phyloP scores from a whole-genome alignment of 2,113 vertebrate genomes.

The Saccopteryx leptura region DNA sequence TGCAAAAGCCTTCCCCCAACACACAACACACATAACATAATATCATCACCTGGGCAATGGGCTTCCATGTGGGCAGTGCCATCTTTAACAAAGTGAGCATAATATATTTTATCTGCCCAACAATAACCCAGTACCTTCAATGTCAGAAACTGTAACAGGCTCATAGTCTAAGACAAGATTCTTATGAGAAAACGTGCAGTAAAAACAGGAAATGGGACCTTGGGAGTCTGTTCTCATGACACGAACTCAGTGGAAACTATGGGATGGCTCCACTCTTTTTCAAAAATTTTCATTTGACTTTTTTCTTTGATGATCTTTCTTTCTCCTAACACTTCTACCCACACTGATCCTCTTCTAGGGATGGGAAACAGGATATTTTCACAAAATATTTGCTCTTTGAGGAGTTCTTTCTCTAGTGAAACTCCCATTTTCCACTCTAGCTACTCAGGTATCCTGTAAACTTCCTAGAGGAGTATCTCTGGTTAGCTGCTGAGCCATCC shows the following conservation, averaged over 20 bases:
- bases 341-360: constrained; percentile 80
- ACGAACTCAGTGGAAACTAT: constrained; percentile 87
- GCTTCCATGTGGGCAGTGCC: no score
- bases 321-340: constrained; percentile 80
- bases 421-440: constrained; percentile 20
- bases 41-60: no score
- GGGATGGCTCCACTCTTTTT: constrained; percentile 84
- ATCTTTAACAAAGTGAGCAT: no score
- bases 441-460: background rate
- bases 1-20: no score
- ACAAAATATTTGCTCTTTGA: constrained; percentile 79
- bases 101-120: no score
- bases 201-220: constrained; percentile 88
- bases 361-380: constrained; percentile 89
- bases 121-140: constrained; percentile 68
- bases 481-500: background rate
- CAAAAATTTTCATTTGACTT: constrained; percentile 82
- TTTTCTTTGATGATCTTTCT: constrained; percentile 88
- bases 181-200: constrained; percentile 89
- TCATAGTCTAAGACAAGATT: constrained; percentile 76
- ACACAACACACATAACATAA: no score
- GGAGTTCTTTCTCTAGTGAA: constrained; percentile 77
- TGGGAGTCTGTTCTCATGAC: constrained; percentile 87
- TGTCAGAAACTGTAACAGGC: constrained; percentile 68
- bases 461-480: background rate